These are phyloP conservation scores for Aotus griseimembra DNA, from an alignment of 2,797 vertebrate genomes.

Conservation along the genomic window DNA sequence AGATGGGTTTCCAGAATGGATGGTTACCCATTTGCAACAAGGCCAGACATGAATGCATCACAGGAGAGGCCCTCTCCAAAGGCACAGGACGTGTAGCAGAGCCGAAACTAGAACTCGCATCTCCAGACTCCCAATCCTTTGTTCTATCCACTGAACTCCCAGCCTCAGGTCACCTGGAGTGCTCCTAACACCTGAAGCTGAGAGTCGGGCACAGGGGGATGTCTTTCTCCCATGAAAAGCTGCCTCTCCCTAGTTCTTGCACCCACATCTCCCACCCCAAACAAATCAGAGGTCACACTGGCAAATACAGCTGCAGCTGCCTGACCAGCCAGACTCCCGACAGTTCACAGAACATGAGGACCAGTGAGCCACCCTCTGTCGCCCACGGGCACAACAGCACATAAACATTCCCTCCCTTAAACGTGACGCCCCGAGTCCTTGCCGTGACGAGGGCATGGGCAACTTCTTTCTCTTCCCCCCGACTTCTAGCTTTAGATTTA, in stretches of 20 bases:
- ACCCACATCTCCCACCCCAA: background rate
- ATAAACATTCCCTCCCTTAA: background rate
- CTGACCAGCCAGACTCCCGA: background rate
- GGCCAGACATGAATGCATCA: background rate
- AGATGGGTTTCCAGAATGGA: background rate
- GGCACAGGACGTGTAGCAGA: background rate
- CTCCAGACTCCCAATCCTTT: background rate
- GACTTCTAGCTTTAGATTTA: conserved; percentile 67
- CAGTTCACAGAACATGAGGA: background rate
- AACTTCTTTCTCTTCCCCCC: background rate
- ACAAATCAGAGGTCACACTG: background rate
- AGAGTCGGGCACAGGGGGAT: background rate
- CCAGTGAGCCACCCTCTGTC: background rate
- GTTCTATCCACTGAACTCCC: background rate
- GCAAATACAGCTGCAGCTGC: background rate
- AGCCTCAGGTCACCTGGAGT: background rate
- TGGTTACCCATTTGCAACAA: background rate
- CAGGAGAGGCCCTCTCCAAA: background rate
- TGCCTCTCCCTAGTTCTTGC: background rate
- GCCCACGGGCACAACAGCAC: rapidly evolving
- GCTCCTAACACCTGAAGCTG: background rate
- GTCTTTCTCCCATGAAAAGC: background rate
- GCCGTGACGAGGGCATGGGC: background rate
- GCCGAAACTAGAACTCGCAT: background rate
- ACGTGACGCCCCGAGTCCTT: rapidly evolving